Base-by-base conservation (phyloP, 2,797 vertebrate genomes). In the Helicolenus hilgendorfi region DNA sequence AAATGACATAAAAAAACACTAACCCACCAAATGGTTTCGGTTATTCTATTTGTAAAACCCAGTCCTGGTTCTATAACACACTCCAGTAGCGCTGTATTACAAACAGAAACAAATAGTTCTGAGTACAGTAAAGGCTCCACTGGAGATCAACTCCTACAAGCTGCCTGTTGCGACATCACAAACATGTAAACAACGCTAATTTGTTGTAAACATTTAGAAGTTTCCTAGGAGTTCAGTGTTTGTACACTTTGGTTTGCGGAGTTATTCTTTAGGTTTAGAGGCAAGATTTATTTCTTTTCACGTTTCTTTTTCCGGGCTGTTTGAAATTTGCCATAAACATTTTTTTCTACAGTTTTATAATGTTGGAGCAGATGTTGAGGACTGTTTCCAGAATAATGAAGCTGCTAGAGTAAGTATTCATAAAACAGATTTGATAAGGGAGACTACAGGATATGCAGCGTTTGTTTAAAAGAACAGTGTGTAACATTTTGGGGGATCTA, bases 141-240 rank as follows among this genome's bases (percentile, higher is more conserved):
- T 56, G 64, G 36, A 77, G 62, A 70, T 71, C 49, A 70, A 38
- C 55, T 82, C n/a, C 68, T 29, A 56, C 60, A 49, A 59, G 31
- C 38, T 59, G 80, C 63, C 24, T 72, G 33, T 75, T 77, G 85
- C 58, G 77, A 87, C 67, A 77, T 79, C 27, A n/a, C 38, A 84
- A 86, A 79, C 69, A 79, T 83, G 67, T 67, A 74, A 80, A 74
- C 79, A 78, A 53, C 9, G 58, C 68, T 14, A 31, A 72, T 64
- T 63, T 73, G 68, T 62, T 81, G 63, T 86, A 77, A 85, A 93
- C 81, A 90, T 72, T 75, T 74, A 31, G 6, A 69, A 11, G 79
- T 91, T 86, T 88, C 63, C 7, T 55, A 11, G 56, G 38, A 68
- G 31, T 75, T 77, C 62, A 67, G 26, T 86, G 72, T 88, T 81